Conservation (phyloP, 2,113 vertebrate species). For the Jacana jacana region DNA sequence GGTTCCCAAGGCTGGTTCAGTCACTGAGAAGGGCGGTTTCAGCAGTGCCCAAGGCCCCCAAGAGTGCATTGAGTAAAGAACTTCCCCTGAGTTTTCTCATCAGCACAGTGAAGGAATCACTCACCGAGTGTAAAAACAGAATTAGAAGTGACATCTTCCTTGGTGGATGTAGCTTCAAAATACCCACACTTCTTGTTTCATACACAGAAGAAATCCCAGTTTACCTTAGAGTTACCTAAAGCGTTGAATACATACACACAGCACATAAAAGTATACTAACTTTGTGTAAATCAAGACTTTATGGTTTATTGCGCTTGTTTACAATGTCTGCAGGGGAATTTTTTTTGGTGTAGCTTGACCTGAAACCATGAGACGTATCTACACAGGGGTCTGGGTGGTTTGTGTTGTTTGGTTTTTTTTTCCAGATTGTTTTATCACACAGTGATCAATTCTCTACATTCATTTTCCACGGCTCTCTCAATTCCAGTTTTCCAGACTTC, state of each 20-base stretch:
- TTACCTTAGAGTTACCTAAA: not conserved
- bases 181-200: not conserved
- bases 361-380: slow-evolving; percentile 42
- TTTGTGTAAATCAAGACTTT: slow-evolving; percentile 44
- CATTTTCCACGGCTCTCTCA: not conserved
- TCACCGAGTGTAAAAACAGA: not conserved
- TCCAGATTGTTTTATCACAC: slow-evolving; percentile 11
- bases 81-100: not conserved
- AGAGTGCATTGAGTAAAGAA: not conserved
- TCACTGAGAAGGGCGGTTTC: not conserved
- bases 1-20: not conserved
- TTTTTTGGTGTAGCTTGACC: slow-evolving; percentile 59
- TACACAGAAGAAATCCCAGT: not conserved
- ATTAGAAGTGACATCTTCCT: not conserved
- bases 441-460: slow-evolving; percentile 42
- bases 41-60: not conserved
- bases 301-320: slow-evolving; percentile 71
- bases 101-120: not conserved
- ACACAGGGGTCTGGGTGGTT: not conserved
- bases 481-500: slow-evolving; percentile 36
- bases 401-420: not conserved
- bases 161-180: not conserved
- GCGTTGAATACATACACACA: not conserved
- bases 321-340: not conserved
- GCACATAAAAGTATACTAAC: not conserved